These are phyloP conservation scores for Sula dactylatra DNA, from an alignment of 2,113 vertebrate genomes.

Conservation along the genomic window DNA sequence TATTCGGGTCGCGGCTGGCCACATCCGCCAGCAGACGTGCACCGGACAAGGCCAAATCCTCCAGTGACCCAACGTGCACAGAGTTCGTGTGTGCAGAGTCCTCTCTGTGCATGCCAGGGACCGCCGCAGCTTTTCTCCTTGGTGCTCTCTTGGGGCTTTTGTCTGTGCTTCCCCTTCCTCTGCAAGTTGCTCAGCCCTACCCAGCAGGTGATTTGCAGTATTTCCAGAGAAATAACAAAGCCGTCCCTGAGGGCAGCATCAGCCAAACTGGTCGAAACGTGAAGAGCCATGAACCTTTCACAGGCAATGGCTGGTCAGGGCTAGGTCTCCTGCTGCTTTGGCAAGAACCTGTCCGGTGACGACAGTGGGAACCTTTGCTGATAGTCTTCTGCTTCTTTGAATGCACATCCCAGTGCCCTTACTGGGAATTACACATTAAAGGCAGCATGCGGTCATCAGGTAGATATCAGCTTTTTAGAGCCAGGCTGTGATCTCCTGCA, in stretches of 20 bases:
- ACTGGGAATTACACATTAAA: not conserved
- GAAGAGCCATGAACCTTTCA: not conserved
- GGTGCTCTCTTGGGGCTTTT: not conserved
- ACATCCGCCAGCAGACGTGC: not conserved
- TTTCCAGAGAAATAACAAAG: not conserved
- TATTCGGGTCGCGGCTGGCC: not conserved
- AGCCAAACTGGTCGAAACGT: not conserved
- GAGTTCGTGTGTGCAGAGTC: too few relatives aligned
- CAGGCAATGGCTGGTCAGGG: not conserved
- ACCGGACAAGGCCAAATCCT: not conserved
- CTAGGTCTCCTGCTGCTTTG: too few relatives aligned
- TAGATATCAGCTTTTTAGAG: not conserved
- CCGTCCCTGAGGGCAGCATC: not conserved
- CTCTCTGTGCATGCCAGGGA: rapidly evolving
- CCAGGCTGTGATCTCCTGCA: not conserved
- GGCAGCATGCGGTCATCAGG: not conserved
- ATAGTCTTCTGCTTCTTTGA: not conserved
- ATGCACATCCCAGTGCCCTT: not conserved
- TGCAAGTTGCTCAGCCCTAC: not conserved
- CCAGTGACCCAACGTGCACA: rapidly evolving
- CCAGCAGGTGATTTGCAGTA: not conserved
- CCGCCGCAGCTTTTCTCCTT: not conserved
- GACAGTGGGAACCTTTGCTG: not conserved
- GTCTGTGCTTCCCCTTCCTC: not conserved
- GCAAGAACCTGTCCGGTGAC: not conserved